Evolutionary conservation across 2,888 invertebrate genomes (phyloP).

Genomic region (Drosophila lutescens): DNA sequence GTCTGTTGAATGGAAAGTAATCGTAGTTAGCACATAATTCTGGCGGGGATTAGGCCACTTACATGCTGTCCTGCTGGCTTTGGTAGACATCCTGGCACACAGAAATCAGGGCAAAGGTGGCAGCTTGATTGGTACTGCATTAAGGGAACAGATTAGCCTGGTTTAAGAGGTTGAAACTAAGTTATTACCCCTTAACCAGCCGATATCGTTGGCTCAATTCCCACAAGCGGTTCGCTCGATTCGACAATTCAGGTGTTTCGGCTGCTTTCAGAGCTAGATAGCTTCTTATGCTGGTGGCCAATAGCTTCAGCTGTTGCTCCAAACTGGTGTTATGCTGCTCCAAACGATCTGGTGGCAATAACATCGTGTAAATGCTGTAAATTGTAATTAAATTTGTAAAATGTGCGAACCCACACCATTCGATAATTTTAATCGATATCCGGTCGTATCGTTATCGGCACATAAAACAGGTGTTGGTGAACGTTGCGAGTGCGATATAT

Average conservation of each 20-base stretch:
- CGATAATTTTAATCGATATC: neutral
- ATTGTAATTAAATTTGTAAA: neutral
- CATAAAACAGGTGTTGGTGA: neutral
- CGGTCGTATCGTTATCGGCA: neutral
- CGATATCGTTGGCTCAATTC: constrained; percentile 53
- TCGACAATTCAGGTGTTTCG: constrained; percentile 11
- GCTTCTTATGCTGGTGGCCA: constrained; percentile 16
- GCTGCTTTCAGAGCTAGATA: constrained; percentile 14
- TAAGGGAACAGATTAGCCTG: neutral
- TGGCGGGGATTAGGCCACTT: constrained; percentile 13
- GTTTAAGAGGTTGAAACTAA: neutral
- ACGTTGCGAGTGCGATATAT: neutral
- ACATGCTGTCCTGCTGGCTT: constrained; percentile 45
- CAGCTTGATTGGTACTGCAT: constrained; percentile 33
- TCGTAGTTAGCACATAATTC: neutral
- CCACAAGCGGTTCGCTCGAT: constrained; percentile 46
- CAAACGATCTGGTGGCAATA: constrained; percentile 6
- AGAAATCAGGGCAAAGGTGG: constrained; percentile 27
- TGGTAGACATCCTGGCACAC: constrained; percentile 40
- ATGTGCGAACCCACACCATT: neutral
- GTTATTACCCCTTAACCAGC: constrained; percentile 47
- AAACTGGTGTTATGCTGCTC: constrained; percentile 7
- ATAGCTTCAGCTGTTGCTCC: constrained; percentile 26
- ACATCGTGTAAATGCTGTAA: neutral
- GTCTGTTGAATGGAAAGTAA: constrained; percentile 28